Percentiles rank a stretch among this genome's conserved stretches.
Conservation (phyloP, 2,113 vertebrate genomes). For the Mesembrinibis cayennensis region DNA sequence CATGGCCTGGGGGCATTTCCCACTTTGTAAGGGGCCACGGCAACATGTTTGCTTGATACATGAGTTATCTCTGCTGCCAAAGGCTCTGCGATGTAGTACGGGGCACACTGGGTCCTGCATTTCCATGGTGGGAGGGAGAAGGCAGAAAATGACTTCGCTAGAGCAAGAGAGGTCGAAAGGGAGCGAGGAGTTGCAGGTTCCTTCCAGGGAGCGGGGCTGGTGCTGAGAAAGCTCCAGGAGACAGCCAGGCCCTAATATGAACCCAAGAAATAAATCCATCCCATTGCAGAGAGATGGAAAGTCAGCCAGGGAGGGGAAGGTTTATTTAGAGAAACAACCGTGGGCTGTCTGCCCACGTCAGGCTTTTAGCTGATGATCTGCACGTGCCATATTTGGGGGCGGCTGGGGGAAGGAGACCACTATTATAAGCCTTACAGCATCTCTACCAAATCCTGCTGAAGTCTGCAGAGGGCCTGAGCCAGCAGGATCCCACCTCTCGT, state of each 20-base stretch:
- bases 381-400: conserved; percentile 29
- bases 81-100: fast-evolving
- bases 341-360: conserved; percentile 67
- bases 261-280: not conserved
- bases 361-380: conserved; percentile 56
- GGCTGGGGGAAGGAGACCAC: conserved; percentile 48
- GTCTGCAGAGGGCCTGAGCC: not conserved
- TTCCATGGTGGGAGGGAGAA: not conserved
- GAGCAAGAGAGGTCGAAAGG: not conserved
- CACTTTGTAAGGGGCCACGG: not conserved
- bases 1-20: not conserved
- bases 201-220: not conserved
- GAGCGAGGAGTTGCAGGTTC: not conserved
- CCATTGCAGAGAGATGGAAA: not conserved
- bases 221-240: not conserved
- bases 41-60: not conserved
- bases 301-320: conserved; percentile 32
- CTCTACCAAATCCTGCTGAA: not conserved
- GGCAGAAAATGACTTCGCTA: not conserved
- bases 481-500: not conserved
- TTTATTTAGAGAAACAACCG: conserved; percentile 63
- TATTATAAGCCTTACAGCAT: conserved; percentile 3
- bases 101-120: not conserved
- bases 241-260: not conserved
- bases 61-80: not conserved